Conservation (phyloP, 2,888 invertebrate species). For the Charanyca ferruginea region DNA sequence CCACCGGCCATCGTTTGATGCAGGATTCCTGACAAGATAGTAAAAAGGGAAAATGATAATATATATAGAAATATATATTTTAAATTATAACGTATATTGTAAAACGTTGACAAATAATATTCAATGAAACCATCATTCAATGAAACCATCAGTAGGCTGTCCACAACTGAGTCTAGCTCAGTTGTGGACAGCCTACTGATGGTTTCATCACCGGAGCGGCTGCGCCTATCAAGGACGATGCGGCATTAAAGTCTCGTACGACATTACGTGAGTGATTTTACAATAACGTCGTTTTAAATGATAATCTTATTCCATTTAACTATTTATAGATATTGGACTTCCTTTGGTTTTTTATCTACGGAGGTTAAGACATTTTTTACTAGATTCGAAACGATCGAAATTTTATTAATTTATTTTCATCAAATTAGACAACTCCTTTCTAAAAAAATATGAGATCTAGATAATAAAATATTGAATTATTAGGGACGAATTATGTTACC, state of each 20-base stretch:
- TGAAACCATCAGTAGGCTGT: no score
- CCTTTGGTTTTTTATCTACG: conserved; percentile 21
- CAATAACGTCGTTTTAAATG: conserved; percentile 51
- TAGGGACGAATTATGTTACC: conserved; percentile 2
- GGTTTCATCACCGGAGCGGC: conserved; percentile 46
- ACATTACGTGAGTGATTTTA: conserved; percentile 61
- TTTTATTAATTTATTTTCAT: neutral
- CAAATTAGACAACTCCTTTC: neutral
- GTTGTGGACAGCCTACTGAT: conserved; percentile 31
- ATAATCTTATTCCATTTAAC: conserved; percentile 51
- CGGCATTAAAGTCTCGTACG: conserved; percentile 19
- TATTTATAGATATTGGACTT: conserved; percentile 35
- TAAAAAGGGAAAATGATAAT: no score
- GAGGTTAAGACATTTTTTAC: neutral
- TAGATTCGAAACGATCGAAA: neutral
- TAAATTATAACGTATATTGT: no score
- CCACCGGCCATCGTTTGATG: no score
- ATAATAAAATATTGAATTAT: conserved; percentile 15
- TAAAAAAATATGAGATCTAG: neutral
- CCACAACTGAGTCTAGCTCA: neutral
- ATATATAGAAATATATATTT: no score
- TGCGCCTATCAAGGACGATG: conserved; percentile 53
- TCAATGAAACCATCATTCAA: no score
- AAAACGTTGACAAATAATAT: neutral
- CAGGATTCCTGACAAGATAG: no score